These are phyloP conservation scores for Pollicipes pollicipes DNA, from an alignment of 1,140 invertebrate species.

Conservation along the genomic window DNA sequence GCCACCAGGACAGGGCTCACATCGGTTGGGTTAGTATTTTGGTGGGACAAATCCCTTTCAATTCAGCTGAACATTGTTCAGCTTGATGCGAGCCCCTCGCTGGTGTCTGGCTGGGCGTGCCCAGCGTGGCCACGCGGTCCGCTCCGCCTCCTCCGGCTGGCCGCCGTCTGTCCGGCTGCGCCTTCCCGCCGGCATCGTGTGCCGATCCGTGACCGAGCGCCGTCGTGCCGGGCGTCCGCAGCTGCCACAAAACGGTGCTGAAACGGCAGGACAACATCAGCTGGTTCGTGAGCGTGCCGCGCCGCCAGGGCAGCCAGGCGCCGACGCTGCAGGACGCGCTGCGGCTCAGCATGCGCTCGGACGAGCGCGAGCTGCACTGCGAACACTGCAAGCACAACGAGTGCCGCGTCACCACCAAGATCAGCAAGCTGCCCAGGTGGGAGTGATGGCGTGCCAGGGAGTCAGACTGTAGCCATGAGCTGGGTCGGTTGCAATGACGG, in stretches of 20 bases:
- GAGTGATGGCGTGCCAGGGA: conserved; percentile 4
- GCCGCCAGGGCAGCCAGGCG: conserved; percentile 15
- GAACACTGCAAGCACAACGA: conserved; percentile 15
- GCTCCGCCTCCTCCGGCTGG: too few relatives aligned
- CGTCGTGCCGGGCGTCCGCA: too few relatives aligned
- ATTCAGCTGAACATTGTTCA: too few relatives aligned
- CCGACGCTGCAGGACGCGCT: conserved; percentile 1
- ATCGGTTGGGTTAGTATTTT: too few relatives aligned
- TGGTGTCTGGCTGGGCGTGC: too few relatives aligned
- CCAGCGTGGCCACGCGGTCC: too few relatives aligned
- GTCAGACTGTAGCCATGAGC: not conserved
- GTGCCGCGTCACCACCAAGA: conserved; percentile 15
- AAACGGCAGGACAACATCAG: not conserved
- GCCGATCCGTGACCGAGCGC: too few relatives aligned
- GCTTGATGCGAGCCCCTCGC: too few relatives aligned
- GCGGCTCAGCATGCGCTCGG: conserved; percentile 14
- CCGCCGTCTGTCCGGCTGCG: too few relatives aligned
- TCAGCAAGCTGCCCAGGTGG: conserved; percentile 17
- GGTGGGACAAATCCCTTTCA: too few relatives aligned
- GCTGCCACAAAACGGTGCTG: not conserved
- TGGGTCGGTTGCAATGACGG: not conserved
- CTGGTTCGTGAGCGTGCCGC: conserved; percentile 9
- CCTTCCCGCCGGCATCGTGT: too few relatives aligned
- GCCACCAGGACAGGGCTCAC: too few relatives aligned
- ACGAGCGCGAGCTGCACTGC: conserved; percentile 18